phyloP scores from a whole-genome alignment of 2,113 vertebrate species.

The Sceloporus undulatus region DNA sequence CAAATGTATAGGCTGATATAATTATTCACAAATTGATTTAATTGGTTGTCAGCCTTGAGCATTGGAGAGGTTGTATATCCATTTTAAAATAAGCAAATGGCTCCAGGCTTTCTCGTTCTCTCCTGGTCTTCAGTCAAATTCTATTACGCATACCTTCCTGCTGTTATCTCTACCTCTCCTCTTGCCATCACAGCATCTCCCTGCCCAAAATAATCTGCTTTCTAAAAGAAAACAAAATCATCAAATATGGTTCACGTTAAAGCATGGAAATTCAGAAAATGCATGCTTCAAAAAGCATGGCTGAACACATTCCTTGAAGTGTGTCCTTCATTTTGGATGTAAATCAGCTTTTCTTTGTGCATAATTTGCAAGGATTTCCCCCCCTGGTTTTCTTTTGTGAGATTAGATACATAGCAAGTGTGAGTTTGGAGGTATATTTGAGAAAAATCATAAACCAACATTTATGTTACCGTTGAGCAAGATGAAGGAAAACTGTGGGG shows the following conservation, averaged over 20 bases:
- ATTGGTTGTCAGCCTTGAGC: background rate
- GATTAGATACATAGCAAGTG: too few relatives aligned
- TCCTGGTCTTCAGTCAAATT: background rate
- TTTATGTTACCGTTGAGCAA: too few relatives aligned
- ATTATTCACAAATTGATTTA: background rate
- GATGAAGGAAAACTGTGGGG: too few relatives aligned
- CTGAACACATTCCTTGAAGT: background rate
- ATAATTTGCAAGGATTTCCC: background rate
- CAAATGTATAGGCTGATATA: background rate
- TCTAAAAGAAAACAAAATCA: background rate
- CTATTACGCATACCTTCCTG: background rate
- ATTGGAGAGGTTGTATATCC: background rate
- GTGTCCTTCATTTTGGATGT: conserved; percentile 3
- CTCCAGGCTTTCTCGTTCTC: background rate
- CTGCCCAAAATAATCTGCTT: background rate
- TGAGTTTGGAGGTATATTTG: too few relatives aligned
- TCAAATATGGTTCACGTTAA: background rate
- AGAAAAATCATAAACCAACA: too few relatives aligned
- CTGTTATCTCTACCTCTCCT: conserved; percentile 3
- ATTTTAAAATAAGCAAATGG: background rate
- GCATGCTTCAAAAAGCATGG: background rate
- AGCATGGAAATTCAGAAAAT: background rate
- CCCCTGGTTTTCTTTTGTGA: too few relatives aligned
- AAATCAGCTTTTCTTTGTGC: background rate
- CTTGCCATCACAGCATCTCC: background rate